Evolutionary conservation across 2,888 invertebrate species (phyloP).

Genomic region (Drosophila prolongata): DNA sequence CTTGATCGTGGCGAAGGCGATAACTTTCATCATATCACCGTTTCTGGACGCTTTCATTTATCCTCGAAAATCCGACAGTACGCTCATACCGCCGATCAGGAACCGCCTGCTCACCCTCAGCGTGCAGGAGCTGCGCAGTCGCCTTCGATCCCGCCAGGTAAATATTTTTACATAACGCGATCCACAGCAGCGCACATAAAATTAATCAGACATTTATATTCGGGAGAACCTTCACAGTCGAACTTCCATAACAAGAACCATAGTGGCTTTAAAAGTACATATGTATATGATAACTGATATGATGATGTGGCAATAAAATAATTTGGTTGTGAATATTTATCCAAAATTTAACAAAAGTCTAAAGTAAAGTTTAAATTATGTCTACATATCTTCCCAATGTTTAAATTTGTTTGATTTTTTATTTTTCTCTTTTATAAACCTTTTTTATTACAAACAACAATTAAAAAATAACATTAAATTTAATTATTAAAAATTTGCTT

Average conservation of each 20-base stretch:
- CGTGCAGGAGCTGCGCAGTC: conserved; percentile 59
- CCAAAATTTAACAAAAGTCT: too few relatives aligned
- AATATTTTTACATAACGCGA: conserved; percentile 17
- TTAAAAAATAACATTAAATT: not conserved
- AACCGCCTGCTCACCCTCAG: conserved; percentile 61
- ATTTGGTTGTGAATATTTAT: too few relatives aligned
- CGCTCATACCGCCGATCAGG: conserved; percentile 58
- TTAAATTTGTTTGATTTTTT: too few relatives aligned
- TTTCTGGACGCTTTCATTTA: conserved; percentile 23
- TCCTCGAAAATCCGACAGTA: conserved; percentile 4
- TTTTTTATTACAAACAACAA: too few relatives aligned
- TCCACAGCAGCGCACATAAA: not conserved
- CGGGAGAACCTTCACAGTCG: not conserved
- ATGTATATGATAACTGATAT: too few relatives aligned
- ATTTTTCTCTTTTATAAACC: too few relatives aligned
- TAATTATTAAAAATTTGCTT: not conserved
- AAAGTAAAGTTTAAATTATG: too few relatives aligned
- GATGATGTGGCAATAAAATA: too few relatives aligned
- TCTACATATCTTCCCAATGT: too few relatives aligned
- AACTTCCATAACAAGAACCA: not conserved
- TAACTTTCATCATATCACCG: conserved; percentile 32
- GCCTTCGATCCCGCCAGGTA: conserved; percentile 70
- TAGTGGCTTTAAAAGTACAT: too few relatives aligned
- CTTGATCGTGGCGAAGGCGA: conserved; percentile 55
- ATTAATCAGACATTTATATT: not conserved